Evolutionary conservation across 2,797 vertebrate genomes (phyloP).

Genomic region (Neolamprologus multifasciatus): DNA sequence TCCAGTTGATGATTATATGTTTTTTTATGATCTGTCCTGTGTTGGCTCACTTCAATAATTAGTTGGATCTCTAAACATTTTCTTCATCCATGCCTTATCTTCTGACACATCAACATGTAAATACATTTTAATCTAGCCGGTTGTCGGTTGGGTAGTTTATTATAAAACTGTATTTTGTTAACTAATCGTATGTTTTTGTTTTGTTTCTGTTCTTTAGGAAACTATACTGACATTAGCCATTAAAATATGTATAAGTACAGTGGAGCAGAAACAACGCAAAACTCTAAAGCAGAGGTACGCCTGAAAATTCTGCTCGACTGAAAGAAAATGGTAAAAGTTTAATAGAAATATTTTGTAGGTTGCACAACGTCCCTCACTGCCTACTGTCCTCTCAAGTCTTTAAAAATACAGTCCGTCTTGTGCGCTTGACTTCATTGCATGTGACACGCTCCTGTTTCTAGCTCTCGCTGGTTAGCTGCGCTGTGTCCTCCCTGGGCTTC

Average conservation of each 20-base stretch:
- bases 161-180: background rate
- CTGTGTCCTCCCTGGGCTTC: slow-evolving; percentile 42
- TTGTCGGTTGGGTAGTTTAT: too few relatives aligned
- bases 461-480: slow-evolving; percentile 33
- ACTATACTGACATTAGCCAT: background rate
- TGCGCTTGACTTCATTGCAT: slow-evolving; percentile 49
- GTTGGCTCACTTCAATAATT: background rate
- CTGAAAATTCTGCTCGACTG: background rate
- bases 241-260: background rate
- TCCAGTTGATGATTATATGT: background rate
- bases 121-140: background rate
- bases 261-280: background rate
- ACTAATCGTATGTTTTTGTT: background rate
- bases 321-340: background rate
- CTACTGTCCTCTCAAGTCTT: slow-evolving; percentile 52
- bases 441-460: slow-evolving; percentile 61
- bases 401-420: slow-evolving; percentile 70
- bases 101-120: background rate
- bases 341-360: slow-evolving; percentile 9
- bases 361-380: background rate
- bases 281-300: background rate
- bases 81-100: background rate
- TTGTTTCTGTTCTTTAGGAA: background rate
- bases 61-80: background rate
- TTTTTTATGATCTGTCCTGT: background rate